Evolutionary conservation across 2,888 invertebrate genomes (phyloP).

Genomic region (Gibbula magus): DNA sequence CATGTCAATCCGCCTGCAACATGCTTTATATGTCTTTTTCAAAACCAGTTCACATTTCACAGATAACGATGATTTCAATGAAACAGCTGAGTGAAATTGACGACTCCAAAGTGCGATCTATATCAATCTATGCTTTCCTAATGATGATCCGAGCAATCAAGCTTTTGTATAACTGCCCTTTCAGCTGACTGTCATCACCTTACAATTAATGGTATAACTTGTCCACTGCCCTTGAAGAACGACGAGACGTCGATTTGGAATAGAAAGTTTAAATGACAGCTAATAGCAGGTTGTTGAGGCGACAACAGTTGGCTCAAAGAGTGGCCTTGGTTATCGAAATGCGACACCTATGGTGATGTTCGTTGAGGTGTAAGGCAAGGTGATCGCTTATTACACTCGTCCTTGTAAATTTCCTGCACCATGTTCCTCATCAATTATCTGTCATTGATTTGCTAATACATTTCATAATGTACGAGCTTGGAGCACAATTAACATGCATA

Average conservation of each 20-base stretch:
- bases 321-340: constrained; percentile 5
- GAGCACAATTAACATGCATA: background rate
- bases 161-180: background rate
- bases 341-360: background rate
- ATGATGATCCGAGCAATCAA: background rate
- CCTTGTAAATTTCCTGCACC: constrained; percentile 2
- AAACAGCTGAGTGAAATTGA: background rate
- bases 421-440: background rate
- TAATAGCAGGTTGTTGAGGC: constrained; percentile 7
- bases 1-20: too few relatives aligned
- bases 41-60: background rate
- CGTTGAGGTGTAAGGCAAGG: background rate
- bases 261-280: constrained; percentile 1
- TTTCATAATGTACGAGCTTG: background rate
- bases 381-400: background rate
- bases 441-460: background rate
- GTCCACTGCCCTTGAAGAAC: constrained; percentile 7
- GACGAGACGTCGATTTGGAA: constrained; percentile 3
- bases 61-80: background rate
- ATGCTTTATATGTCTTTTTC: too few relatives aligned
- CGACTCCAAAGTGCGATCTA: background rate
- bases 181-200: background rate
- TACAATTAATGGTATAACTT: constrained; percentile 11
- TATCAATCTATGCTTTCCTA: constrained; percentile 7
- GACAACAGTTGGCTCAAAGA: background rate